Conservation (phyloP, 2,113 vertebrate genomes). For the Chaenogobius annularis region DNA sequence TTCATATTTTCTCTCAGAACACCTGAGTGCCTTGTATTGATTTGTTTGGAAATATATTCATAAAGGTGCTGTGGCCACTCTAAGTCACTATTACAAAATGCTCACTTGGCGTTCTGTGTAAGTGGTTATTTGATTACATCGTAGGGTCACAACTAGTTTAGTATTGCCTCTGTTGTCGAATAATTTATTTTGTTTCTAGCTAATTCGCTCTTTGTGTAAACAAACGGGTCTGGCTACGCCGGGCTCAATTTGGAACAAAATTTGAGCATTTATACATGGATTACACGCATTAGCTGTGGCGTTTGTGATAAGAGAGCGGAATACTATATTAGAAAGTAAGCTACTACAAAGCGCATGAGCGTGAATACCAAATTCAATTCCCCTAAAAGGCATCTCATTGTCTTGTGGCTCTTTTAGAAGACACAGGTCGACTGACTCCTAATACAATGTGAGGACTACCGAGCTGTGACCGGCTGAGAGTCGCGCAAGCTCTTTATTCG, state of each 20-base stretch:
- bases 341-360: background rate
- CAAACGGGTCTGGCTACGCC: too few species aligned
- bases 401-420: conserved; percentile 2
- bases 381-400: background rate
- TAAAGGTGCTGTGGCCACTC: background rate
- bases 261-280: background rate
- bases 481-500: background rate
- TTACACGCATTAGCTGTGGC: background rate
- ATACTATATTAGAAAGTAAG: background rate
- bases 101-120: background rate
- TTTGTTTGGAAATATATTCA: background rate
- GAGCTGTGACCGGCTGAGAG: background rate
- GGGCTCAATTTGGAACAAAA: too few species aligned
- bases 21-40: background rate
- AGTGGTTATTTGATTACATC: background rate
- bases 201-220: background rate
- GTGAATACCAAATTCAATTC: conserved; percentile 9
- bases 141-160: background rate
- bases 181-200: background rate
- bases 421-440: background rate
- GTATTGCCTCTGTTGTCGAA: background rate
- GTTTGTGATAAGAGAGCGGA: background rate
- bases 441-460: background rate
- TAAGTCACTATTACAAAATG: background rate
- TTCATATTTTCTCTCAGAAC: background rate